Base-by-base conservation (phyloP, 2,888 invertebrate species). In the Megalurothrips usitatus region DNA sequence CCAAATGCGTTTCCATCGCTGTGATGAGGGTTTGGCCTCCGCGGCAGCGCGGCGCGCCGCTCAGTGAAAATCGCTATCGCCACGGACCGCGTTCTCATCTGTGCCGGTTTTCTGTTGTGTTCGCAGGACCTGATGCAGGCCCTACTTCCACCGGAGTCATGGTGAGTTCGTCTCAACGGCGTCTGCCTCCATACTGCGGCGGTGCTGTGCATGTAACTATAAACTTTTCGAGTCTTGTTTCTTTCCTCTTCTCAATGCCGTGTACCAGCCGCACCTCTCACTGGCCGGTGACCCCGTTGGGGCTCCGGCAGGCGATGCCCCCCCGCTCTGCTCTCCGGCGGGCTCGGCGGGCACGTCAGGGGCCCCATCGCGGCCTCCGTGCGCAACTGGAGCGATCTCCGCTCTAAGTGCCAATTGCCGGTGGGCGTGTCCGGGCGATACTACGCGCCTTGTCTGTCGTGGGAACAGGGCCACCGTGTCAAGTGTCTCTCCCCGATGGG, bases 71-170 rank as follows among this genome's bases (percentile, higher is more conserved):
- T 43, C 34, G 34, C 6, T 43, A 43, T 43, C 34, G n/a, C n/a
- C n/a, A n/a, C n/a, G n/a, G 2, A 43, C 6, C 34, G 34, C 6
- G 34, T 43, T 43, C 34, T 43, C 3, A 43, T 43, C 34, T 43
- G 34, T 43, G n/a, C n/a, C n/a, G 34, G 34, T 58, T 10, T 58
- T 68, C 23, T 68, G 19, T 68, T 23, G 9, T 68, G 23, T 68
- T 23, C 11, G 23, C 68, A 68, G 68, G 68, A 68, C 68, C 68
- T 68, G 68, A 68, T 68, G 68, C 68, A 68, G 68, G n/a, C 68
- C 68, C 23, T 68, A 68, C 68, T 68, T 6, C 68, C 68, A 23
- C 68, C 68, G 10, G 23, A 68, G 68, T 68, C 68, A 68, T 68
- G 68, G 68, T 68, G 23, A 68, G 68, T 43, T 43, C n/a, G n/a